These are phyloP conservation scores for Cyphotilapia sp. DNA, from an alignment of 2,113 vertebrate species.

Conservation along the genomic window DNA sequence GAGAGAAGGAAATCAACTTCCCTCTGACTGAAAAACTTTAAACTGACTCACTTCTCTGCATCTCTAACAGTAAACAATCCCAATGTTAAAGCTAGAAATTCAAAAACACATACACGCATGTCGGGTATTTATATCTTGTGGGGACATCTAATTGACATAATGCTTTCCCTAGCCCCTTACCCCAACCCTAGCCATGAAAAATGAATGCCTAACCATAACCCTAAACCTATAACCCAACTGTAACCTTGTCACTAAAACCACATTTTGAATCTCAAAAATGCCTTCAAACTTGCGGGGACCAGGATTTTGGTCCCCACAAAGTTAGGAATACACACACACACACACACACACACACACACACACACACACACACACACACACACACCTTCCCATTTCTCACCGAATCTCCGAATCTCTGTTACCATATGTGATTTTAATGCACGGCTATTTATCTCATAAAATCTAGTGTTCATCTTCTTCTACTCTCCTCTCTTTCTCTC, in stretches of 20 bases:
- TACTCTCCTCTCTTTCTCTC: neutral
- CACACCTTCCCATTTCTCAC: neutral
- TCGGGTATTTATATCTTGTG: neutral
- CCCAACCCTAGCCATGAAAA: neutral
- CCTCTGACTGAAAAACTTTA: neutral
- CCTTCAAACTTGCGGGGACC: neutral
- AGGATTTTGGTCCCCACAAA: neutral
- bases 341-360: neutral
- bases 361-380: neutral
- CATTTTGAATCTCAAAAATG: neutral
- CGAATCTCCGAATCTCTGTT: neutral
- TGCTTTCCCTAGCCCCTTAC: neutral
- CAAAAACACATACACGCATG: neutral
- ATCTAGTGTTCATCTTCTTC: constrained; percentile 4
- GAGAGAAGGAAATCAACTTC: constrained; percentile 8
- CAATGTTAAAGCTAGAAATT: neutral
- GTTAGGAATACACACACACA: neutral
- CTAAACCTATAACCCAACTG: neutral
- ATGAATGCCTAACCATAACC: neutral
- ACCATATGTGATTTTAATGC: constrained; percentile 31
- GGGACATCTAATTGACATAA: neutral
- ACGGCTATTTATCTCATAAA: constrained; percentile 17
- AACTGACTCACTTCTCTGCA: neutral
- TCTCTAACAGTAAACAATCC: neutral
- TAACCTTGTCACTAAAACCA: neutral